phyloP scores from a whole-genome alignment of 1,140 invertebrate species.

The Sesamia nonagrioides region DNA sequence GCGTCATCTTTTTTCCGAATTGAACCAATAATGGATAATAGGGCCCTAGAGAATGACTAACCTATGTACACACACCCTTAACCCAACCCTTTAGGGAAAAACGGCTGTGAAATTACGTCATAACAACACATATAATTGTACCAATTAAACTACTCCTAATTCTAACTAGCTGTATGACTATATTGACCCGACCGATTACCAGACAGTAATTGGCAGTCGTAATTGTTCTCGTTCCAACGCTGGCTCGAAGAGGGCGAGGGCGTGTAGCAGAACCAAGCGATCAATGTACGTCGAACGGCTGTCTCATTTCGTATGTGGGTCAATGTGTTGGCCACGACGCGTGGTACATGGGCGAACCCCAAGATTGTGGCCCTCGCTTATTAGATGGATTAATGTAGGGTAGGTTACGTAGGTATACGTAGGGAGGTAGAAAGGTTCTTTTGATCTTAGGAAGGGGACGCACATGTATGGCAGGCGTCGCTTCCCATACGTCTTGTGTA shows the following conservation, averaged over 20 bases:
- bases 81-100: not conserved
- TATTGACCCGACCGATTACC: not conserved
- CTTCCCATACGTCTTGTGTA: slow-evolving; percentile 1
- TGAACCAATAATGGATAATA: no score
- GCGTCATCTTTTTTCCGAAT: no score
- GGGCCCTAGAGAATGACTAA: not conserved
- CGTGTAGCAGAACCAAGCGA: not conserved
- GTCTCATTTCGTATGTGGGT: slow-evolving; percentile 35
- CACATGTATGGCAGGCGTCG: not conserved
- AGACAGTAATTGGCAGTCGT: not conserved
- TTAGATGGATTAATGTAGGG: slow-evolving; percentile 42
- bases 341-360: slow-evolving; percentile 9
- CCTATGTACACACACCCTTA: not conserved
- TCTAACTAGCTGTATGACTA: not conserved
- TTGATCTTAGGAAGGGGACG: slow-evolving; percentile 23
- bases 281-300: slow-evolving; percentile 23
- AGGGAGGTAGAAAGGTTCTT: slow-evolving; percentile 3
- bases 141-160: not conserved
- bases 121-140: not conserved
- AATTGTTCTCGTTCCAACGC: slow-evolving; percentile 20
- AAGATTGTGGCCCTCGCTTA: slow-evolving; percentile 31
- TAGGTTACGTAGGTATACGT: not conserved
- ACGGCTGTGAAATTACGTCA: not conserved
- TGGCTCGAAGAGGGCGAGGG: not conserved
- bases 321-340: slow-evolving; percentile 24